These are phyloP conservation scores for Lineus longissimus DNA, from an alignment of 1,140 invertebrate species.

Conservation along the genomic window DNA sequence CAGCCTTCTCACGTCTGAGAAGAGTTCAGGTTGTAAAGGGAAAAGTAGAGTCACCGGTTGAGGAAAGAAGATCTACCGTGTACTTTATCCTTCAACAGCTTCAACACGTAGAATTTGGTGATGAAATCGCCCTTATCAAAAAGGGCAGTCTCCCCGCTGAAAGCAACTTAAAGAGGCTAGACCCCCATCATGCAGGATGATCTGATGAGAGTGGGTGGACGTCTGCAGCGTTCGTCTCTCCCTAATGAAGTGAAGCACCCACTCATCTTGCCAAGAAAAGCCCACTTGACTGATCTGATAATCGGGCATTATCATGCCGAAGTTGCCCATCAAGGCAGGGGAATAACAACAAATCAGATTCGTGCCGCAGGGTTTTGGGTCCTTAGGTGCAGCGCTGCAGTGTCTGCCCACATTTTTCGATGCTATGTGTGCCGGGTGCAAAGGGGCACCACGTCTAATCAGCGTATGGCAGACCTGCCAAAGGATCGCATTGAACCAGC, in stretches of 20 bases:
- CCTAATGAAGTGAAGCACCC: slow-evolving; percentile 6
- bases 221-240: background rate
- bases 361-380: slow-evolving; percentile 21
- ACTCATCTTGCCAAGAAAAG: slow-evolving; percentile 3
- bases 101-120: too few relatives aligned
- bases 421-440: slow-evolving; percentile 8
- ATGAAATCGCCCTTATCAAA: too few relatives aligned
- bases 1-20: too few relatives aligned
- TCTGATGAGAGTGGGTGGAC: slow-evolving; percentile 1
- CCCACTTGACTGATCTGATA: slow-evolving; percentile 8
- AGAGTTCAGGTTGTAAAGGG: too few relatives aligned
- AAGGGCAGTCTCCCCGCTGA: slow-evolving; percentile 8
- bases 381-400: slow-evolving; percentile 13
- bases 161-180: background rate
- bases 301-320: slow-evolving; percentile 12
- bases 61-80: too few relatives aligned
- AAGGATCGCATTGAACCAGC: slow-evolving; percentile 13
- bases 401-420: background rate
- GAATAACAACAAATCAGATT: slow-evolving; percentile 17
- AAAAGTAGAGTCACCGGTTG: too few relatives aligned
- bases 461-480: slow-evolving; percentile 24
- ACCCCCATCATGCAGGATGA: background rate
- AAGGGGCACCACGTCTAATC: background rate
- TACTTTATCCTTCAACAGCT: too few relatives aligned
- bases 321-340: slow-evolving; percentile 22